These are phyloP conservation scores for Nymphicus hollandicus DNA, from an alignment of 2,113 vertebrate genomes.

Conservation along the genomic window DNA sequence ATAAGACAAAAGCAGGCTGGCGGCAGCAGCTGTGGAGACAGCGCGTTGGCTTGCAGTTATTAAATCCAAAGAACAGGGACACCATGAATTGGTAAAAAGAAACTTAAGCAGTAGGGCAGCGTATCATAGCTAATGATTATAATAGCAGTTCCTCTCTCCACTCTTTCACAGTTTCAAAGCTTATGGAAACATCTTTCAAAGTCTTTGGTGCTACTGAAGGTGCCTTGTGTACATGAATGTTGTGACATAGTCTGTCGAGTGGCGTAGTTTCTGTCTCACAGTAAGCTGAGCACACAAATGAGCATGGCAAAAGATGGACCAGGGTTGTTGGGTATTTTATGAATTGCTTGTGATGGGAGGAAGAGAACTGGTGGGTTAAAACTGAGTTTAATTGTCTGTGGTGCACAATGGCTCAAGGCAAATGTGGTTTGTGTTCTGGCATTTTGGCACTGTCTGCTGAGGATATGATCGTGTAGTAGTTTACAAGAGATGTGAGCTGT, in stretches of 20 bases:
- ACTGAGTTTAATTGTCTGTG: neutral
- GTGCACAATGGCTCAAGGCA: neutral
- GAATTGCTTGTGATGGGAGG: neutral
- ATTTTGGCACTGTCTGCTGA: neutral
- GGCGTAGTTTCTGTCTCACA: neutral
- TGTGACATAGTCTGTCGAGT: neutral
- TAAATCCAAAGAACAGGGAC: neutral
- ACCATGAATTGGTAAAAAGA: neutral
- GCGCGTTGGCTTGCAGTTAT: rapidly evolving
- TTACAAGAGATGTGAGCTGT: neutral
- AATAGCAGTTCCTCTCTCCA: neutral
- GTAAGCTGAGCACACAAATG: neutral
- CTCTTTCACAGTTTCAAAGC: neutral
- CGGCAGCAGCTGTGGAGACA: neutral
- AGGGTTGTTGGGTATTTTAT: neutral
- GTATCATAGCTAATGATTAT: neutral
- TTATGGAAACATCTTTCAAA: neutral
- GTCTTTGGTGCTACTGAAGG: neutral
- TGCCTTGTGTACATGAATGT: neutral
- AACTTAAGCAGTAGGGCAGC: neutral
- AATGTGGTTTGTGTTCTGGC: neutral
- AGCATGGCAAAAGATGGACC: too few species aligned
- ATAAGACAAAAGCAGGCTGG: neutral
- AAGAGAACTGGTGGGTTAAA: neutral
- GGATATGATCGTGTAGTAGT: neutral